Percentiles rank a stretch among this genome's conserved stretches.
These are phyloP conservation scores for Cyanoliseus patagonus DNA, from an alignment of 2,113 vertebrate species.

Conservation along the genomic window DNA sequence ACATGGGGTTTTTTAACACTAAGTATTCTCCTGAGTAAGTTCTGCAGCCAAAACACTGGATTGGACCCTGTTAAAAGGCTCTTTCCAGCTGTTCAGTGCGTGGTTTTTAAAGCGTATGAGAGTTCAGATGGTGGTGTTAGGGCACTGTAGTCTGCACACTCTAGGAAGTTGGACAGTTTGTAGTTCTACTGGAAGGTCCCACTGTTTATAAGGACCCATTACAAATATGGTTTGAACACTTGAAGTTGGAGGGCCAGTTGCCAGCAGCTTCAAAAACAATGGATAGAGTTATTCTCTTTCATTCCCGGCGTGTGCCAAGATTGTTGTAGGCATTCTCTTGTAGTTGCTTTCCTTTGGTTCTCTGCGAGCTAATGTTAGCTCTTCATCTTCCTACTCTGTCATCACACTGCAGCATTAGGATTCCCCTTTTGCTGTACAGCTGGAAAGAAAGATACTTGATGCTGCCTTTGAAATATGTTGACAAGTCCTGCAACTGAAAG, in stretches of 20 bases:
- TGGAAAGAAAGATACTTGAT: background rate
- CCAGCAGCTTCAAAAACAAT: background rate
- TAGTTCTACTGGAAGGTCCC: background rate
- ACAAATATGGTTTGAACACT: background rate
- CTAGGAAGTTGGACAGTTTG: background rate
- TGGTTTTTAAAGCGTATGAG: background rate
- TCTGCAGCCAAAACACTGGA: background rate
- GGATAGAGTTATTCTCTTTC: background rate
- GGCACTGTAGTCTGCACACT: background rate
- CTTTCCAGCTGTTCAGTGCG: background rate
- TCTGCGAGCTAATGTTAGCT: background rate
- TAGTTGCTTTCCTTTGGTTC: background rate
- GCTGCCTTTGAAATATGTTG: background rate
- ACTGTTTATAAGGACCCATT: background rate
- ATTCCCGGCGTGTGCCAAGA: background rate
- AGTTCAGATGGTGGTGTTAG: background rate
- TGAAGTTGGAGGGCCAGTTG: background rate
- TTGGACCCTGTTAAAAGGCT: background rate
- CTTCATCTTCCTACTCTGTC: background rate
- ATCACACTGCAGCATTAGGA: background rate
- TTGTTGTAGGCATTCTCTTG: background rate
- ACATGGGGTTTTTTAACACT: fast-evolving
- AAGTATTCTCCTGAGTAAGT: background rate
- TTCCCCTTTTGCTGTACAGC: background rate
- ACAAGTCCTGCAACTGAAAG: background rate